Evolutionary conservation across 2,888 invertebrate genomes (phyloP), one percentile per base, ranked within the genome.

Genomic region (Caprella mutica): DNA sequence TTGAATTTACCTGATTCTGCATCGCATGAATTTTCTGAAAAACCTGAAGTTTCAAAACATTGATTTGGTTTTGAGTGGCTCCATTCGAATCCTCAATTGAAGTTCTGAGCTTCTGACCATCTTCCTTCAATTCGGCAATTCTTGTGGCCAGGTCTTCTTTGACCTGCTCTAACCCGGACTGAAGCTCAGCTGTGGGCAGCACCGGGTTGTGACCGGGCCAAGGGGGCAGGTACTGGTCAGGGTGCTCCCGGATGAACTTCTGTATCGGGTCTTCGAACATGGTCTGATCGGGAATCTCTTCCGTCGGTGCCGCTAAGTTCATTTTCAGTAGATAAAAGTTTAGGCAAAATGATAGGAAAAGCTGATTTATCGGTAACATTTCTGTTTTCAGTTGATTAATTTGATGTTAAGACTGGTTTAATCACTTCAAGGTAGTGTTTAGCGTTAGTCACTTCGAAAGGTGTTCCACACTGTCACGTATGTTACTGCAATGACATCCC

Each of bases 61-160:
- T 48, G 30, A 48, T 48, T 48, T 48, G 48, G 21, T 27, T 48
- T 14, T 48, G 48, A 3, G 48, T 48, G 2, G 30, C 48, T 48
- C 48, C 48, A 27, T 17, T 48, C 5, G 48, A 48, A 24, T 48
- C 48, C 24, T 48, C 48, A 24, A 48, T 48, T 19, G 48, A 48
- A 27, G 48, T 48, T 12, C 48, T 9, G 4, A 48, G 21, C 24
- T 48, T 48, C 21, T 48, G 19, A 26, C 48, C 48, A 17, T 48
- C 30, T 48, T 48, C 48, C 24, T 29, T 48, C 19, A 48, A 30
- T 12, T 48, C 48, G 6, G 17, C 8, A 19, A 48, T 48, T 21
- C 27, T 48, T 3, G 48, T 24, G 19, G 30, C 30, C 29, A 48
- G 48, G 17, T 48, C 48, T 48, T 48, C 48, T 24, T 48, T 48